Percentiles rank a stretch among this genome's conserved stretches.
Evolutionary conservation across 2,888 invertebrate genomes (phyloP).

Genomic region (Amorpha juglandis): DNA sequence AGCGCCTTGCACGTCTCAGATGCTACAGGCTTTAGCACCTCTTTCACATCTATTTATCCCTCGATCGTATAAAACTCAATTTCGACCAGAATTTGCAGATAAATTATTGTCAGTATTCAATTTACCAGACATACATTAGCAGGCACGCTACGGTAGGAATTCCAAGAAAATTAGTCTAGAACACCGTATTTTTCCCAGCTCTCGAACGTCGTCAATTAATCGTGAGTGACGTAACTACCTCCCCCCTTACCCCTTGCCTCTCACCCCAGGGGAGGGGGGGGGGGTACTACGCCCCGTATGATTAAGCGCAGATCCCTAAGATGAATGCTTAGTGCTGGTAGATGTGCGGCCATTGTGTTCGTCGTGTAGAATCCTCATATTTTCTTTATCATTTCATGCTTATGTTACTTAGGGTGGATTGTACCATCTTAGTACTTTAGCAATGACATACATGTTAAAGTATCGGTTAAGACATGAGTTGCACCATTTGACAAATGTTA

Average conservation of each 20-base stretch:
- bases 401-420: too few species aligned
- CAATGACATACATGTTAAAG: too few species aligned
- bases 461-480: too few species aligned
- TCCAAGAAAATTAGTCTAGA: constrained; percentile 2
- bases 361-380: constrained; percentile 1
- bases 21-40: too few species aligned
- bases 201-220: constrained; percentile 18
- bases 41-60: background rate
- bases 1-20: too few species aligned
- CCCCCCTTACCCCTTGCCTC: too few species aligned
- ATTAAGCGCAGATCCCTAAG: constrained; percentile 31
- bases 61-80: too few species aligned
- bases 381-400: constrained; percentile 9
- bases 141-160: background rate
- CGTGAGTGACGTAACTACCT: constrained; percentile 3
- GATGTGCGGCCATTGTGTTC: constrained; percentile 13
- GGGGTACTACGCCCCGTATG: constrained; percentile 25
- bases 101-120: too few species aligned
- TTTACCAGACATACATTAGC: background rate
- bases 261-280: background rate
- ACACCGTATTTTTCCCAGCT: constrained; percentile 3
- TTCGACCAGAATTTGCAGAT: too few species aligned
- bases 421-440: too few species aligned
- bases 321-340: constrained; percentile 29
- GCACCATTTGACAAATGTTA: too few species aligned